These are phyloP conservation scores for Drosophila barbarae DNA, from an alignment of 2,888 invertebrate species.

Conservation along the genomic window DNA sequence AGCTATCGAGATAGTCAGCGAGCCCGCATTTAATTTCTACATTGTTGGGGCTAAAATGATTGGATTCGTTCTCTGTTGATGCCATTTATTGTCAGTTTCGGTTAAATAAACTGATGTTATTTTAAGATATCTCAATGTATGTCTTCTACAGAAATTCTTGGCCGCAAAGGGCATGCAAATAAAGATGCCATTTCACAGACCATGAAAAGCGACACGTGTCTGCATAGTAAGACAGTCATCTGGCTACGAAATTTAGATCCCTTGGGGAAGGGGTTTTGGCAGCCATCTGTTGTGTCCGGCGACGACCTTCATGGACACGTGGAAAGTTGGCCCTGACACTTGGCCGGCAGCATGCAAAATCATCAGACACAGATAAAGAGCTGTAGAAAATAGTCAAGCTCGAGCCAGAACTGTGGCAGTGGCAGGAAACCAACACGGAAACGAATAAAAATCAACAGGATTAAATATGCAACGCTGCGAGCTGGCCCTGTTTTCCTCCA, in stretches of 20 bases:
- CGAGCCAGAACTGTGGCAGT: slow-evolving; percentile 19
- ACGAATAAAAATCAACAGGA: slow-evolving; percentile 71
- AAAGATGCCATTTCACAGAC: slow-evolving; percentile 11
- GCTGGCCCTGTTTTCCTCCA: slow-evolving; percentile 43
- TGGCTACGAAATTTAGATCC: slow-evolving; percentile 3
- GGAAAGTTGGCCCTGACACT: slow-evolving; percentile 23
- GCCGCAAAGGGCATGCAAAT: slow-evolving; percentile 11
- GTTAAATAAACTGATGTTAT: slow-evolving; percentile 8
- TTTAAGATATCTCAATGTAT: background rate
- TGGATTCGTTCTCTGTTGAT: slow-evolving; percentile 8
- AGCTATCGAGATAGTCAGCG: slow-evolving; percentile 39
- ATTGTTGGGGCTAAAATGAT: background rate
- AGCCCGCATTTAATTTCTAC: slow-evolving; percentile 34
- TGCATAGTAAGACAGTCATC: slow-evolving; percentile 11
- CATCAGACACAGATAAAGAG: slow-evolving; percentile 57
- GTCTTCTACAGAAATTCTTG: background rate
- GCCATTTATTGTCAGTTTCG: slow-evolving; percentile 18
- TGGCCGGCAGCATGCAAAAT: slow-evolving; percentile 57
- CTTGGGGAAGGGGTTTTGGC: slow-evolving; percentile 12
- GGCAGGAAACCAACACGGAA: slow-evolving; percentile 48
- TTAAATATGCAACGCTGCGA: slow-evolving; percentile 60
- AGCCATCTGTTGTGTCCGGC: slow-evolving; percentile 10
- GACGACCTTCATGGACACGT: slow-evolving; percentile 25
- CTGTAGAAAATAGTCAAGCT: slow-evolving; percentile 56
- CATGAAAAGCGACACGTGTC: slow-evolving; percentile 20